phyloP scores from a whole-genome alignment of 1,140 invertebrate genomes.

The Drosophila nigromelanica region DNA sequence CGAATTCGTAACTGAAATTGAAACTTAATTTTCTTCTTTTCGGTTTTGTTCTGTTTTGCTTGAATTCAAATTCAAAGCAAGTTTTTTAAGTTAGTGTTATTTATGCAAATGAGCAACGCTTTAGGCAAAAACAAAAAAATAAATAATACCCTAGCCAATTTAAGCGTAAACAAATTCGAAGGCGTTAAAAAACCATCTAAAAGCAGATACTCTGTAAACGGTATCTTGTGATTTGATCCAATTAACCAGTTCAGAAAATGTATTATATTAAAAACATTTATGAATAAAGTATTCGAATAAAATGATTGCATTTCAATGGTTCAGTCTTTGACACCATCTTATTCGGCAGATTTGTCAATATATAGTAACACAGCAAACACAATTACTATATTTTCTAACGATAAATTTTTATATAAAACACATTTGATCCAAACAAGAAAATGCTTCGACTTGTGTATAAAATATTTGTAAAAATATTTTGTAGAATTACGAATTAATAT shows the following conservation, averaged over 20 bases:
- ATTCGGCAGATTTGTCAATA: no score
- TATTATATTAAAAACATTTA: no score
- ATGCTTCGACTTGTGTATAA: no score
- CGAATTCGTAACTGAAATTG: conserved; percentile 20
- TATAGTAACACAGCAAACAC: no score
- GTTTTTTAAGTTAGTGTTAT: conserved; percentile 79
- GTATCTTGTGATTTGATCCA: conserved; percentile 1
- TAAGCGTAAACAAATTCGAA: conserved; percentile 9
- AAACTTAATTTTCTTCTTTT: neutral
- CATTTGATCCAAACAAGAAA: no score
- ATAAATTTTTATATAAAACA: no score
- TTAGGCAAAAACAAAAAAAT: neutral
- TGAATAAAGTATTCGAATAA: no score
- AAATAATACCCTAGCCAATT: conserved; percentile 7
- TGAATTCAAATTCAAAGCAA: conserved; percentile 70
- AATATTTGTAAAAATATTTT: no score
- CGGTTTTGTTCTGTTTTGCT: neutral
- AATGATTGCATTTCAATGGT: no score
- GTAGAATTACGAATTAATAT: no score
- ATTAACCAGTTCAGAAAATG: neutral
- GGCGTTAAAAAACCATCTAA: conserved; percentile 11
- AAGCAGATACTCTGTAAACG: conserved; percentile 15
- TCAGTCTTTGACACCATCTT: no score
- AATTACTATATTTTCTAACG: no score
- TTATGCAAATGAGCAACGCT: conserved; percentile 58